Conservation (phyloP, 2,113 vertebrate genomes). For the Capreolus pygargus region DNA sequence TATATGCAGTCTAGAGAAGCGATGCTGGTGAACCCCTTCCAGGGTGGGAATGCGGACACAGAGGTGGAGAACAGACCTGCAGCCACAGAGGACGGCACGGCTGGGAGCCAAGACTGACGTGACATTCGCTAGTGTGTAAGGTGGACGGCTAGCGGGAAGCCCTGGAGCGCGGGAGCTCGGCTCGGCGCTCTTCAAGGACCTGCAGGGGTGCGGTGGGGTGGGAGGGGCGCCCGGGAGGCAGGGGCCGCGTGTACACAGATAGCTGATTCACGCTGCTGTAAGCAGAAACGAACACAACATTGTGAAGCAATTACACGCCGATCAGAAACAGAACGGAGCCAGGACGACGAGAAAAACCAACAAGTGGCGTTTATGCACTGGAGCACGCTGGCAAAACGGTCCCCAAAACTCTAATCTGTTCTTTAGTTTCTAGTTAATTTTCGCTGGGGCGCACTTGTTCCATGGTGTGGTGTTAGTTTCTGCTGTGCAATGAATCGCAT, state of each 20-base stretch:
- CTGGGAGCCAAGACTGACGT: not conserved
- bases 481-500: not conserved
- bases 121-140: fast-evolving
- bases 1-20: not conserved
- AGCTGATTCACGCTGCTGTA: not conserved
- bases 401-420: not conserved
- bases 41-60: not conserved
- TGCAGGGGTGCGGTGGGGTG: not conserved
- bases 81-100: not conserved
- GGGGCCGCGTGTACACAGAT: not conserved
- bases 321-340: not conserved
- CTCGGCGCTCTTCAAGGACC: fast-evolving
- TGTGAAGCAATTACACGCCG: not conserved
- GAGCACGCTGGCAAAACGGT: not conserved
- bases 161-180: fast-evolving
- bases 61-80: not conserved
- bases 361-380: not conserved
- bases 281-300: not conserved
- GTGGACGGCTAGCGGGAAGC: not conserved
- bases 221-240: not conserved
- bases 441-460: not conserved
- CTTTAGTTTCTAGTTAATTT: not conserved
- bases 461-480: not conserved
- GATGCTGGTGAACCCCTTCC: not conserved
- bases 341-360: not conserved